phyloP scores from a whole-genome alignment of 2,797 vertebrate genomes.

The Lacerta bilineata region DNA sequence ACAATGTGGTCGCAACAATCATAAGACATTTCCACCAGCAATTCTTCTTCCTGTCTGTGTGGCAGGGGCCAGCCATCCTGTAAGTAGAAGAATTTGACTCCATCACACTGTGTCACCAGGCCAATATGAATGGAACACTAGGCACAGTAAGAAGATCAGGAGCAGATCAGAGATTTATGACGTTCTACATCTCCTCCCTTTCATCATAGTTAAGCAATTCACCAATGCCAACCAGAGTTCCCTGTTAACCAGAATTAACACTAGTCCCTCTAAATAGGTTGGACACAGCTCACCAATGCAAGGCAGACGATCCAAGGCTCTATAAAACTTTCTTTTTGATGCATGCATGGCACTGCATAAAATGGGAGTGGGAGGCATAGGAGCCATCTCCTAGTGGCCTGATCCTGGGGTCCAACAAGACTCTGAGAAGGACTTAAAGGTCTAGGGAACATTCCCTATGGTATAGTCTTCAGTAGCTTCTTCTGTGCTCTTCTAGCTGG shows the following conservation, averaged over 20 bases:
- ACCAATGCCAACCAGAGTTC: not conserved
- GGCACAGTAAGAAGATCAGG: not conserved
- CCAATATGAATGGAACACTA: too few relatives aligned
- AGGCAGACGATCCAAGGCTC: not conserved
- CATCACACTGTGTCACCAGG: not conserved
- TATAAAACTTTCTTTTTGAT: not conserved
- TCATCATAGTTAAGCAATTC: not conserved
- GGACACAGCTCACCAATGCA: not conserved
- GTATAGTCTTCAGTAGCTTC: not conserved
- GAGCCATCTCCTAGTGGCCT: too few relatives aligned
- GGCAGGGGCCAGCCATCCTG: not conserved
- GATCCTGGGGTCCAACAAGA: not conserved
- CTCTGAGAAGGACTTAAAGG: not conserved
- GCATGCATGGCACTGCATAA: not conserved
- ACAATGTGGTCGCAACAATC: slow-evolving; percentile 30
- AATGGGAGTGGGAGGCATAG: not conserved
- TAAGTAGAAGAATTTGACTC: not conserved
- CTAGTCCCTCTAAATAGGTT: not conserved
- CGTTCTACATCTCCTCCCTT: not conserved
- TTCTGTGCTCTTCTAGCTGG: not conserved
- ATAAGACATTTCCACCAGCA: not conserved
- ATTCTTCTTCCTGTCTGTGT: not conserved
- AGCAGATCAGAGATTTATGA: not conserved
- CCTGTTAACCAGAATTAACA: not conserved
- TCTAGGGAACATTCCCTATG: not conserved